Percentiles rank a stretch among this genome's conserved stretches.
Conservation (phyloP, 2,797 vertebrate genomes). For the Trichosurus vulpecula region DNA sequence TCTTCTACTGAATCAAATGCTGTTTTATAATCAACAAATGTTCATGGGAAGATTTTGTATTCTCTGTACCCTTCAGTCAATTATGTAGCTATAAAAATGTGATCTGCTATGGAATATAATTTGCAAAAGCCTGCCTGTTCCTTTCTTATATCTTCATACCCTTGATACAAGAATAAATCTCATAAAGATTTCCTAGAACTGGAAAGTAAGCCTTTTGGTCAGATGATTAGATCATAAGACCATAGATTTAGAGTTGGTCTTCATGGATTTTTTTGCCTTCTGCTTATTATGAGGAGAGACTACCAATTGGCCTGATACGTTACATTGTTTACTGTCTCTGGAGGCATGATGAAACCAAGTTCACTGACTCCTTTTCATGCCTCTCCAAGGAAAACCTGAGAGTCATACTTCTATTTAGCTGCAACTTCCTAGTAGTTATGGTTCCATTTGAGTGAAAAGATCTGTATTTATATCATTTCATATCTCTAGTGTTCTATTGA, state of each 20-base stretch:
- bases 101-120: not conserved
- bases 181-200: not conserved
- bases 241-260: not conserved
- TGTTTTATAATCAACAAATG: slow-evolving; percentile 1
- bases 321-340: not conserved
- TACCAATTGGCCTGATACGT: not conserved
- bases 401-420: not conserved
- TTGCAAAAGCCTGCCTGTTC: not conserved
- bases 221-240: not conserved
- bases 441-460: not conserved
- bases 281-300: not conserved
- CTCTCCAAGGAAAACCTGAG: not conserved
- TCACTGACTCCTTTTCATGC: not conserved
- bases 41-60: not conserved
- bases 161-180: not conserved
- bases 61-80: not conserved
- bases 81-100: slow-evolving; percentile 1
- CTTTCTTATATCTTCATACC: not conserved
- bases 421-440: not conserved
- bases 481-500: not conserved
- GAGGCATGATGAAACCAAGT: not conserved
- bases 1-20: not conserved
- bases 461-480: not conserved
- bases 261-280: not conserved
- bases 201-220: not conserved